phyloP scores from a whole-genome alignment of 92 coral and sea anemone species.

The Phenganax stokvisi region DNA sequence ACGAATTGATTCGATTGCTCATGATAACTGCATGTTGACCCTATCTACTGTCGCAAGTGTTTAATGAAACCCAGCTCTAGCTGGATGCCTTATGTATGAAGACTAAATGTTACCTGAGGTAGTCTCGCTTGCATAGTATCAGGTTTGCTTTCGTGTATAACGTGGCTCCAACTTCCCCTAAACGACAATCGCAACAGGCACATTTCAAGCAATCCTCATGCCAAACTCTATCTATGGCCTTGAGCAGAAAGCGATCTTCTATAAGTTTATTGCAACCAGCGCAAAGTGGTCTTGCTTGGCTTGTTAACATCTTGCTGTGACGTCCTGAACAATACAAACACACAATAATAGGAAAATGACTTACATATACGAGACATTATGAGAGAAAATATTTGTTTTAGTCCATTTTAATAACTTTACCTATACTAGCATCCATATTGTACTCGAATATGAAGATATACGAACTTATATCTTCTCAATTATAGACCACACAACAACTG shows the following conservation, averaged over 20 bases:
- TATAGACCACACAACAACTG: constrained; percentile 27
- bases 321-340: constrained; percentile 34
- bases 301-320: constrained; percentile 24
- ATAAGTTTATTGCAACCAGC: constrained; percentile 82
- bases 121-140: constrained; percentile 85
- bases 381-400: constrained; percentile 37
- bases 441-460: neutral
- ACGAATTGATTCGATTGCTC: too few species aligned
- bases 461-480: neutral
- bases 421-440: constrained; percentile 8
- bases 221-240: constrained; percentile 93
- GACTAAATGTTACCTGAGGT: constrained; percentile 60
- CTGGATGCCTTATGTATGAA: constrained; percentile 1
- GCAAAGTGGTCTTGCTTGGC: constrained; percentile 53
- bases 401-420: neutral
- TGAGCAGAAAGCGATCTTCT: constrained; percentile 84
- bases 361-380: constrained; percentile 10
- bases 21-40: too few species aligned
- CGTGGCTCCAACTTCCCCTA: constrained; percentile 98
- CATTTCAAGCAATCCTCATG: constrained; percentile 97
- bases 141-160: constrained; percentile 87
- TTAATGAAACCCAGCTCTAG: constrained; percentile 12
- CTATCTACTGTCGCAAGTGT: neutral
- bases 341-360: neutral
- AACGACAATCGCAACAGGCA: constrained; percentile 96